These are phyloP conservation scores for Rhinolophus ferrumequinum DNA, from an alignment of 2,113 vertebrate species.

Conservation along the genomic window DNA sequence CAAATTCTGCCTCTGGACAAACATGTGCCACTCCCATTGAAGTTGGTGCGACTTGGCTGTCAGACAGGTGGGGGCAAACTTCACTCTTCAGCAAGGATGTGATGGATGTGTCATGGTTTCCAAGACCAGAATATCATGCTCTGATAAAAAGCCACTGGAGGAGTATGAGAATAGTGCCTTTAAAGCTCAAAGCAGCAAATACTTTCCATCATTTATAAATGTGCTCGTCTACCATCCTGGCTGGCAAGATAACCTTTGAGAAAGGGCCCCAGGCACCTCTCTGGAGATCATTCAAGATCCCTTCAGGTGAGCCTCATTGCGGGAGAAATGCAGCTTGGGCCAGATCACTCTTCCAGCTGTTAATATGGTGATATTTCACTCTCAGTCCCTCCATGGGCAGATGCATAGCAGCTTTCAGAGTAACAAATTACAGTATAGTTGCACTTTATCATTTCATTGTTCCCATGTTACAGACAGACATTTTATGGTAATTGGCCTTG, in stretches of 20 bases:
- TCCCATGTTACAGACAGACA: background rate
- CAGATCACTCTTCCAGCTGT: background rate
- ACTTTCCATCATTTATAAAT: background rate
- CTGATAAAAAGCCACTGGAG: background rate
- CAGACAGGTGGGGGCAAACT: background rate
- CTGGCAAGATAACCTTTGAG: background rate
- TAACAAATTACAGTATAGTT: background rate
- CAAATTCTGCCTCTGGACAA: constrained; percentile 17
- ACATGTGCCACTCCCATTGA: background rate
- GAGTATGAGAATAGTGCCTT: background rate
- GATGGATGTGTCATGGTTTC: background rate
- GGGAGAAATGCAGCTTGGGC: background rate
- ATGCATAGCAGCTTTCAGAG: background rate
- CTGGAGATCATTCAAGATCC: background rate
- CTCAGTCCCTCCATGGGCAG: background rate
- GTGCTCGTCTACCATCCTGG: background rate
- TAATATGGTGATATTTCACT: background rate
- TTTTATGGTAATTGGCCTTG: constrained; percentile 40
- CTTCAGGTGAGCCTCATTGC: background rate
- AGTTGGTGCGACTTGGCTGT: background rate
- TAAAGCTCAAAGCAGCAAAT: constrained; percentile 17
- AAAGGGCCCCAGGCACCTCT: background rate
- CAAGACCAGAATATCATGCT: background rate
- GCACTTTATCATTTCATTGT: background rate
- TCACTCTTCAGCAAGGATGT: background rate